Evolutionary conservation across 2,797 vertebrate species (phyloP).

Genomic region (Ciconia nigra): DNA sequence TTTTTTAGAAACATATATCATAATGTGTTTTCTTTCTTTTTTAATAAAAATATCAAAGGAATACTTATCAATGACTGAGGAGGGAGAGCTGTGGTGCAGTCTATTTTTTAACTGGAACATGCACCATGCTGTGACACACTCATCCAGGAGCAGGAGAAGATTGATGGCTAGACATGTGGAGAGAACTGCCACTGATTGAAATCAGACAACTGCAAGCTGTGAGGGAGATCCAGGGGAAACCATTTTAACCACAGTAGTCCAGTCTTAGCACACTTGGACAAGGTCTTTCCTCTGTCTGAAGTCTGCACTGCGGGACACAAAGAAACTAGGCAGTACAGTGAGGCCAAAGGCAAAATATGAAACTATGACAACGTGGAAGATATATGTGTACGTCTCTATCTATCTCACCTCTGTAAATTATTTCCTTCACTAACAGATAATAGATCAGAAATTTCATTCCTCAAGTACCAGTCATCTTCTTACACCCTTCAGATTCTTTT

Average conservation of each 20-base stretch:
- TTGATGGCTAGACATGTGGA: conserved; percentile 83
- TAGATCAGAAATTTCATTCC: conserved; percentile 5
- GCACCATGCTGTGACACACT: conserved; percentile 77
- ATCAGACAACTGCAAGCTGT: conserved; percentile 83
- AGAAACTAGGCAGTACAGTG: conserved; percentile 1
- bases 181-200: conserved; percentile 81
- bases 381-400: conserved; percentile 7
- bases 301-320: conserved; percentile 37
- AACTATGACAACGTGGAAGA: background rate
- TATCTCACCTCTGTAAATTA: conserved; percentile 32
- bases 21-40: conserved; percentile 72
- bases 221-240: conserved; percentile 74
- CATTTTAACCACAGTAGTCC: conserved; percentile 74
- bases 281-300: conserved; percentile 59
- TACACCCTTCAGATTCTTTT: background rate
- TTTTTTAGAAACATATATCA: conserved; percentile 38
- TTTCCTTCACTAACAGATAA: conserved; percentile 47
- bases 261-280: conserved; percentile 60
- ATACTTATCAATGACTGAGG: conserved; percentile 69
- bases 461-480: background rate
- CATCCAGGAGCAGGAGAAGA: conserved; percentile 76
- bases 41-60: conserved; percentile 77
- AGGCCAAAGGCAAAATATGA: conserved; percentile 3
- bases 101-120: conserved; percentile 80
- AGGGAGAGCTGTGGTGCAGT: conserved; percentile 49